Evolutionary conservation across 1,140 invertebrate genomes (phyloP), one percentile per base, ranked within the genome.

Genomic region (Andrena cerasifolii): DNA sequence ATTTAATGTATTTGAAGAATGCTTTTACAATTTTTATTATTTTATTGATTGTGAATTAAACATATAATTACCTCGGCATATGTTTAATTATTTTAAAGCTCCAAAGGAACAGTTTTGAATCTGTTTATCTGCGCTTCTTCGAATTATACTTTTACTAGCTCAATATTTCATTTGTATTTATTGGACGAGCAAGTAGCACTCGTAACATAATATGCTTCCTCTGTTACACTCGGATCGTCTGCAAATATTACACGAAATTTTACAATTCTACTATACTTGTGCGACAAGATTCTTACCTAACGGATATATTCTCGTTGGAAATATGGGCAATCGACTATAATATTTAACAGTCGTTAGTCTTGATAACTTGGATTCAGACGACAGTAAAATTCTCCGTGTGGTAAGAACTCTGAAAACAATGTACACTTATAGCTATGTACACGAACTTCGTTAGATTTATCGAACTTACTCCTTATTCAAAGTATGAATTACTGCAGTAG

Each of bases 1-100:
- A 89, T 89, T 87, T 85, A 82, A 89, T 85, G 80, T 89, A 90
- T 90, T 90, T 89, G 79, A 87, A 83, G 36, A 82, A 88, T 89
- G 87, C 85, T 88, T 88, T 89, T 85, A 86, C 79, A 84, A 84
- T 83, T 87, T 83, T 84, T 84, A 80, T 85, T 80, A 80, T 85
- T 80, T 83, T 80, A 83, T 72, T 81, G 66, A 73, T 85, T 78
- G 75, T 75, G 70, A 71, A 80, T 74, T 72, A 74, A 86, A 86
- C n/a, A n/a, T 70, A 24, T 77, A 54, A 80, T 80, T 72, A 62
- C 65, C 56, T 72, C 45, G 65, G 45, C 80, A 16, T n/a, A 62
- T 36, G 58, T 63, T 45, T 2, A 49, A 33, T 78, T 65, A 65
- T 58, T 77, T 54, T 56, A 14, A 43, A 24, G 8, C 51, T 47